These are phyloP conservation scores for Aleiodes leptofemur DNA, from an alignment of 2,888 invertebrate genomes.

Conservation along the genomic window DNA sequence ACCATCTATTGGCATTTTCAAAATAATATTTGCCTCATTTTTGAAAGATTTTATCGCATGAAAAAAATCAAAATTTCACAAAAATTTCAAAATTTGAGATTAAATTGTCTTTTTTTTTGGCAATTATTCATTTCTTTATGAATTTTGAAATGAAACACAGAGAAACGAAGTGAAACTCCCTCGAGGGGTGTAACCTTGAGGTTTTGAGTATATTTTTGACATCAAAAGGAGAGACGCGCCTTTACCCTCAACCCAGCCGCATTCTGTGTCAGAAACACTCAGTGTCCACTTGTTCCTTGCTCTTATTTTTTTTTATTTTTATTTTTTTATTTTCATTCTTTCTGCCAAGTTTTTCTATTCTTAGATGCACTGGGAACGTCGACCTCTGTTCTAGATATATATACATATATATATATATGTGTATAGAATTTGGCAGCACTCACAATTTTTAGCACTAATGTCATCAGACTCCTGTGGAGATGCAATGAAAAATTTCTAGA, in stretches of 20 bases:
- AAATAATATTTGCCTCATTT: too few species aligned
- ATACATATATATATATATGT: too few species aligned
- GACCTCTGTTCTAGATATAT: constrained; percentile 27
- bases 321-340: constrained; percentile 1
- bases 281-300: constrained; percentile 14
- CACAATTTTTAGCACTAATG: too few species aligned
- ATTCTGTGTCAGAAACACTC: constrained; percentile 32
- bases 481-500: too few species aligned
- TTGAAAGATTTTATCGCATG: too few species aligned
- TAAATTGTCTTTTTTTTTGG: background rate
- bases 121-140: background rate
- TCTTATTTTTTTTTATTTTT: background rate
- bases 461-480: too few species aligned
- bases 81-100: too few species aligned
- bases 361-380: constrained; percentile 4
- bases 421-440: background rate
- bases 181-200: constrained; percentile 28
- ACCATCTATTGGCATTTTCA: too few species aligned
- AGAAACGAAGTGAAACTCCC: background rate
- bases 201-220: constrained; percentile 13
- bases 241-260: constrained; percentile 5
- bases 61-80: too few species aligned
- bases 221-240: constrained; percentile 14
- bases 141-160: background rate
- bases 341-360: constrained; percentile 30